Evolutionary conservation across 2,888 invertebrate species (phyloP), one percentile per base, ranked within the genome.

Genomic region (Drosophila mulleri): DNA sequence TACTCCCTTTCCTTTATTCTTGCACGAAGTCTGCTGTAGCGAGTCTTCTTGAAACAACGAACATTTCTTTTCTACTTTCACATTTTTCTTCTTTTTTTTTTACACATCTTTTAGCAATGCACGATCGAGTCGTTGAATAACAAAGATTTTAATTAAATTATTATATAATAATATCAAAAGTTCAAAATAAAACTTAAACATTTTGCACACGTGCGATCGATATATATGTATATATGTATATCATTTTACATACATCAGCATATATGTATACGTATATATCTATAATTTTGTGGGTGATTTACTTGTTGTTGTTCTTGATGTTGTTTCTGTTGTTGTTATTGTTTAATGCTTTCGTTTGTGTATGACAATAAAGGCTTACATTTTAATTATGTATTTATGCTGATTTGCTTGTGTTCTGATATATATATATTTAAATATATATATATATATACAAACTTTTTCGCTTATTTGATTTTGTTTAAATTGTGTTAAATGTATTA

Each of bases 301-400:
- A 39, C 60, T 52, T 54, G 45, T 45, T 59, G 45, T 37, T 74
- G 50, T 29, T 61, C 60, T 52, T 54, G 45, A 45, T 59, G 45
- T 37, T 74, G 50, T 29, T 61, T 41, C n/a, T 52, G 47, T 57
- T 54, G n/a, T 37, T 74, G 14, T 54, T 63, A n/a, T 67, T 56
- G 56, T 61, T 66, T 20, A 52, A 59, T 48, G 50, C 54, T 29
- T 62, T 54, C 29, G 29, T 8, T 67, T 67, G 45, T 71, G 56
- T 63, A 72, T 82, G 82, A 78, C 80, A 75, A 47, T 76, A 65
- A 69, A 67, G 67, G 67, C 87, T 83, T 86, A 86, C 59, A 62
- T 83, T 71, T 71, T 73, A 72, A 62, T 83, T 60, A 83, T 75
- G 68, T 70, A 67, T 63, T 67, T 68, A 61, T 71, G 50, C 61